These are phyloP conservation scores for Elegia similella DNA, from an alignment of 2,888 invertebrate species.

Conservation along the genomic window DNA sequence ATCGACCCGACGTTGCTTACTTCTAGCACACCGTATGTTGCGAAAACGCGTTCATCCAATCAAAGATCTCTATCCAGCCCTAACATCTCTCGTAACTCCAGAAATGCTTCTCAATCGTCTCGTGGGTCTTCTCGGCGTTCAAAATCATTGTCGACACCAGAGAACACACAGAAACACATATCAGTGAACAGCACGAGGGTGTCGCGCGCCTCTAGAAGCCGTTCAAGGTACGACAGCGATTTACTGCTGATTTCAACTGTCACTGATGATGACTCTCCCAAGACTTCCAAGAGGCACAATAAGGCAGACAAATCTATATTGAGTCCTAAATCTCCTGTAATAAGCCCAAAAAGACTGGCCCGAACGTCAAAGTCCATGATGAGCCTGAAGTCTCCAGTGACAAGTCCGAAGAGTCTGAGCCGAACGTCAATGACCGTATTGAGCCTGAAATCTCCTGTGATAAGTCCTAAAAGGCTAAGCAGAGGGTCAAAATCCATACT, in stretches of 20 bases:
- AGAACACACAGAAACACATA: conserved; percentile 39
- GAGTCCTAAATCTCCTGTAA: background rate
- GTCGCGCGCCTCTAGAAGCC: conserved; percentile 44
- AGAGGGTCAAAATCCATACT: background rate
- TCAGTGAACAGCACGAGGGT: conserved; percentile 45
- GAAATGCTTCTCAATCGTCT: conserved; percentile 22
- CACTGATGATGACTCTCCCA: conserved; percentile 42
- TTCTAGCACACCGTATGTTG: conserved; percentile 56
- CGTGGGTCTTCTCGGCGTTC: conserved; percentile 34
- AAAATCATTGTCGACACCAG: conserved; percentile 45
- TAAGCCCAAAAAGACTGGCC: background rate
- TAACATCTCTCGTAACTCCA: conserved; percentile 23
- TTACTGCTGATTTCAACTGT: conserved; percentile 36
- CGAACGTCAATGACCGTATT: background rate
- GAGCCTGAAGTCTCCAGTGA: background rate
- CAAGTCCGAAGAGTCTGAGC: background rate
- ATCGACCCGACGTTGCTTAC: conserved; percentile 37
- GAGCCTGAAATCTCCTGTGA: background rate
- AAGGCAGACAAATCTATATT: conserved; percentile 25
- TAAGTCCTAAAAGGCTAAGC: background rate
- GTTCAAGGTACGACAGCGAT: conserved; percentile 54
- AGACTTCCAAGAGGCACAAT: conserved; percentile 37
- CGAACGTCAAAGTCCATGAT: background rate
- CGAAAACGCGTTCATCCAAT: conserved; percentile 21
- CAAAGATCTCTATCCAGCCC: conserved; percentile 33